Evolutionary conservation across 2,113 vertebrate genomes (phyloP).

Genomic region (Copsychus sechellarum): DNA sequence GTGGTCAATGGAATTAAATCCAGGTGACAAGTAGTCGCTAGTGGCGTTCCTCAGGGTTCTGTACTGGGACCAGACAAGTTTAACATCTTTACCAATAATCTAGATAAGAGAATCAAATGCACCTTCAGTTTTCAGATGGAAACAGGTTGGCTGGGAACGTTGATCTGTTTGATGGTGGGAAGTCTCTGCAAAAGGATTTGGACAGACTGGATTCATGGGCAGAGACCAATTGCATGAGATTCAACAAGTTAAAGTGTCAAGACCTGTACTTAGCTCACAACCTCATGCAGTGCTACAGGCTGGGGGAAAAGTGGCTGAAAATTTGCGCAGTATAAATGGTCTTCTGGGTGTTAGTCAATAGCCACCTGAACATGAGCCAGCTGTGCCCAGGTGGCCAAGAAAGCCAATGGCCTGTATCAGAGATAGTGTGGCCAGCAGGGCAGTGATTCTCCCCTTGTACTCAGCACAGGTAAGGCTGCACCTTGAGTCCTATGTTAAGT

Average conservation of each 20-base stretch:
- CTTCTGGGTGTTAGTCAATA: fast-evolving
- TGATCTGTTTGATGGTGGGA: background rate
- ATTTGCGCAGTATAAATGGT: fast-evolving
- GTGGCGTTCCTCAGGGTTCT: background rate
- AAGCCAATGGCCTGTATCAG: background rate
- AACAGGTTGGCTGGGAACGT: background rate
- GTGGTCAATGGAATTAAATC: background rate
- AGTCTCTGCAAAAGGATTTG: background rate
- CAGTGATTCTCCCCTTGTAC: background rate
- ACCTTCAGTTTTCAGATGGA: background rate
- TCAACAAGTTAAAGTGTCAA: background rate
- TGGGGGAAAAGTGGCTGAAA: background rate
- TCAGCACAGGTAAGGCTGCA: fast-evolving
- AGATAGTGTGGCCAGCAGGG: background rate
- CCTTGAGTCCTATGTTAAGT: fast-evolving
- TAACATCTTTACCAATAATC: background rate
- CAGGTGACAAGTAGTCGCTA: too few relatives aligned
- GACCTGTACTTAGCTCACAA: background rate
- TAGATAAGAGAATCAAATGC: fast-evolving
- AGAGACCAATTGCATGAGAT: fast-evolving
- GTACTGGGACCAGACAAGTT: fast-evolving
- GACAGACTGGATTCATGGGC: background rate
- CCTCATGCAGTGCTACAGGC: fast-evolving
- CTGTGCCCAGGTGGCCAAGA: background rate
- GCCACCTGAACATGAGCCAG: too few relatives aligned